These are phyloP conservation scores for Siniperca scherzeri DNA, from an alignment of 2,797 vertebrate genomes.

Conservation along the genomic window DNA sequence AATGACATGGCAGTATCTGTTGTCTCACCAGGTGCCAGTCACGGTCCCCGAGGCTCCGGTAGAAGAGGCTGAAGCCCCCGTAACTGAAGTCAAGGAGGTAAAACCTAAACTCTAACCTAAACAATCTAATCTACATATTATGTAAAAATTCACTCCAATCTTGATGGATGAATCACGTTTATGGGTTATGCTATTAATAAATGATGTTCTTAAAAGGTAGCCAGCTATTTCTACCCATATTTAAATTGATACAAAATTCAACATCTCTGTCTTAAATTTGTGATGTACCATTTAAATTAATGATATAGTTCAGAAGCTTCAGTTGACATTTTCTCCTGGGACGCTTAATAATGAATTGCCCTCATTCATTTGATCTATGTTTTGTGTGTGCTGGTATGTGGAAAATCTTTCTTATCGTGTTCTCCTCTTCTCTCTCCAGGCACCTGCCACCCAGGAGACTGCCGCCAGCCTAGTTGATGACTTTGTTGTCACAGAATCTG, in stretches of 20 bases:
- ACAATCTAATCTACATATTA: background rate
- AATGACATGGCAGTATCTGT: background rate
- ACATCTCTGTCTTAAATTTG: background rate
- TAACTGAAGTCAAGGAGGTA: constrained; percentile 59
- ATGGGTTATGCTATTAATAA: background rate
- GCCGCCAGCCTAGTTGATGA: constrained; percentile 65
- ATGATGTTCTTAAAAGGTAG: background rate
- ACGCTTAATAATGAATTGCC: background rate
- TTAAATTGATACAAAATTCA: background rate
- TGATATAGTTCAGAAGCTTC: background rate
- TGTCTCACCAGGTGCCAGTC: constrained; percentile 50
- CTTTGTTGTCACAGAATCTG: constrained; percentile 70
- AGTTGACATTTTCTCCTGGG: background rate
- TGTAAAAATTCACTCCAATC: background rate
- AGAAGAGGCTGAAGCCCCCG: constrained; percentile 31
- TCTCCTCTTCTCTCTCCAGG: constrained; percentile 14
- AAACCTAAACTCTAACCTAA: background rate
- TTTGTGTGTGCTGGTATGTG: background rate
- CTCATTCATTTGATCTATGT: background rate
- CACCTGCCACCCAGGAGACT: constrained; percentile 28
- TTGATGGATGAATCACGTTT: background rate
- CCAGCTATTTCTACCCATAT: background rate
- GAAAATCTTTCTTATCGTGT: background rate
- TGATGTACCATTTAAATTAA: background rate
- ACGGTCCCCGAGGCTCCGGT: constrained; percentile 35